Conservation (phyloP, 2,113 vertebrate genomes). For the Prunella himalayana region DNA sequence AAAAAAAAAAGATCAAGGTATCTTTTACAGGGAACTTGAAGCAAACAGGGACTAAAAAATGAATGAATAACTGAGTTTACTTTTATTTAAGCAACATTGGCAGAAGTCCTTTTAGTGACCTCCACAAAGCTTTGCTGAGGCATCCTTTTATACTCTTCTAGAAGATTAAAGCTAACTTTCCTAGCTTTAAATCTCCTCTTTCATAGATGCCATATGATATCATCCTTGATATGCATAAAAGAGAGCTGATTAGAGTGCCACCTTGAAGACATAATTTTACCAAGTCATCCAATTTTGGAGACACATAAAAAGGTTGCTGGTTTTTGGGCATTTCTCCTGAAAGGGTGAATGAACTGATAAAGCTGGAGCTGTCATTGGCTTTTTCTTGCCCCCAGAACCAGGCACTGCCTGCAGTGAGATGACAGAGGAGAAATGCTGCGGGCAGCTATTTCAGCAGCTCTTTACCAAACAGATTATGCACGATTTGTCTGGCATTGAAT, state of each 20-base stretch:
- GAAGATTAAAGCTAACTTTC: slow-evolving; percentile 1
- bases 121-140: neutral
- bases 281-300: neutral
- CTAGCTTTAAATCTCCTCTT: slow-evolving; percentile 8
- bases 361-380: neutral
- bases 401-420: neutral
- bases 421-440: neutral
- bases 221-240: neutral
- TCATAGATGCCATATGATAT: slow-evolving; percentile 5
- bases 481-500: slow-evolving; percentile 28
- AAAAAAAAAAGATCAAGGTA: neutral
- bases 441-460: slow-evolving; percentile 9
- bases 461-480: slow-evolving; percentile 16
- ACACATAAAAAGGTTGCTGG: neutral
- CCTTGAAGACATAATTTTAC: slow-evolving; percentile 5
- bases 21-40: neutral
- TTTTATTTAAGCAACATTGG: neutral
- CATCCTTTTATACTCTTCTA: neutral
- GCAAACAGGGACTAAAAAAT: neutral
- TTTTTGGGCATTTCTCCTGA: neutral
- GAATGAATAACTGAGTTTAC: neutral
- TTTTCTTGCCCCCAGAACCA: neutral
- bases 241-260: neutral
- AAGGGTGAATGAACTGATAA: slow-evolving; percentile 7
- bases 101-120: neutral